Evolutionary conservation across 2,113 vertebrate genomes (phyloP).

Genomic region (Prietella phreatophila): DNA sequence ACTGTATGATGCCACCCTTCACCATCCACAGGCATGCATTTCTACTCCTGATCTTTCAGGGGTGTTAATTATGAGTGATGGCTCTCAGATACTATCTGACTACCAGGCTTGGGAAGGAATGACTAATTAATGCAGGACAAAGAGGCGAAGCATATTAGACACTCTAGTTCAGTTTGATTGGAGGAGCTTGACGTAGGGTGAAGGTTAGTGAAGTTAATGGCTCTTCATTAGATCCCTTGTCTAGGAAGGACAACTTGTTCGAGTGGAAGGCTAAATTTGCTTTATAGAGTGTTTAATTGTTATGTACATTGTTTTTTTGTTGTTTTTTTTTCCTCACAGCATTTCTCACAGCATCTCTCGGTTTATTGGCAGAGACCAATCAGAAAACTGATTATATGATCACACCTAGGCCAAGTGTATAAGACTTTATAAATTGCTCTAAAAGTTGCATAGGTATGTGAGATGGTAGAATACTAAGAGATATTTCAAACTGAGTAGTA

Average conservation of each 20-base stretch:
- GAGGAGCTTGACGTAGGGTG: not conserved
- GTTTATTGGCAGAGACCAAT: not conserved
- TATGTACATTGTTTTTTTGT: not conserved
- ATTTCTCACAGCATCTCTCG: not conserved
- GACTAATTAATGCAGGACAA: conserved; percentile 25
- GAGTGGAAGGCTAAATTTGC: not conserved
- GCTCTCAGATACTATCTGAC: conserved; percentile 4
- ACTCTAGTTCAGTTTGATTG: not conserved
- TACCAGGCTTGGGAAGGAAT: not conserved
- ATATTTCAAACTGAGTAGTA: not conserved
- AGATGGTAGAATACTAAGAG: not conserved
- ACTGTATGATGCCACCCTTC: not conserved
- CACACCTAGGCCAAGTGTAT: not conserved
- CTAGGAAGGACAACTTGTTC: conserved; percentile 7
- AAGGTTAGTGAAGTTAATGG: conserved; percentile 14
- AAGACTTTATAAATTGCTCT: not conserved
- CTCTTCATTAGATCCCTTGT: conserved; percentile 1
- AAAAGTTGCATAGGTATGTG: not conserved
- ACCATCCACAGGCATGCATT: not conserved
- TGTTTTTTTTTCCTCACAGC: not conserved
- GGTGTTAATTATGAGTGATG: conserved; percentile 29
- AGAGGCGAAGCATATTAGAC: conserved; percentile 1
- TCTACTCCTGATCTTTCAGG: conserved; percentile 7
- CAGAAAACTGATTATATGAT: not conserved
- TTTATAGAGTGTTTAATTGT: not conserved